Percentiles rank a stretch among this genome's conserved stretches.
Evolutionary conservation across 2,888 invertebrate species (phyloP).

Genomic region (Lamellibrachia satsuma): DNA sequence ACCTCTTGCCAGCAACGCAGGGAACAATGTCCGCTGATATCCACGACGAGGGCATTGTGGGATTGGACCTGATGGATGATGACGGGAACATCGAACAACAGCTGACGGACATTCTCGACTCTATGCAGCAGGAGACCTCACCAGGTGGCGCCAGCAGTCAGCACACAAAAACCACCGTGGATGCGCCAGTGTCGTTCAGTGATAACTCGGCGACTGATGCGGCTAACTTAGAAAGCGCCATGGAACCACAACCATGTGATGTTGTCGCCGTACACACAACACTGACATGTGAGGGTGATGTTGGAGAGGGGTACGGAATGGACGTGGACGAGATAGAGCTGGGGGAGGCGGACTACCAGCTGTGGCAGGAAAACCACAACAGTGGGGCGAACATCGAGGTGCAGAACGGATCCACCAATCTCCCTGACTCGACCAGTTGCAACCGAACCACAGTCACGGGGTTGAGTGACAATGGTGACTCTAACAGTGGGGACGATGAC

Average conservation of each 20-base stretch:
- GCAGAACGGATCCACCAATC: not conserved
- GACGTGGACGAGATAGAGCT: constrained; percentile 35
- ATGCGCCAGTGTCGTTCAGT: not conserved
- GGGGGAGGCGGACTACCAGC: constrained; percentile 32
- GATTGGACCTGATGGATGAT: not conserved
- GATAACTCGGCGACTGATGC: not conserved
- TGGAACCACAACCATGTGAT: not conserved
- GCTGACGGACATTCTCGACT: not conserved
- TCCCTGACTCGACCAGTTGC: not conserved
- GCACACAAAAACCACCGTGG: not conserved
- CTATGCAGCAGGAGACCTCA: constrained; percentile 12
- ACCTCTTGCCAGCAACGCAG: not conserved
- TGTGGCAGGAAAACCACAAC: constrained; percentile 24
- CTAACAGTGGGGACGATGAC: not conserved
- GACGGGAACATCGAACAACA: constrained; percentile 8
- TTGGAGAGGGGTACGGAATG: not conserved
- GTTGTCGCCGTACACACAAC: not conserved
- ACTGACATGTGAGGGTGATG: not conserved
- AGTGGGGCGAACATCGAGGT: not conserved
- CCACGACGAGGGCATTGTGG: not conserved
- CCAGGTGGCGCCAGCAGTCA: not conserved
- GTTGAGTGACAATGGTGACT: not conserved
- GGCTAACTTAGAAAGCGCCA: not conserved
- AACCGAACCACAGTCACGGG: not conserved
- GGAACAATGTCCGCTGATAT: not conserved